A percentile compares a stretch with the other conserved stretches of the same genome.
phyloP scores from a whole-genome alignment of 2,888 invertebrate genomes.

The Galeopsomyia nigrocyanea region DNA sequence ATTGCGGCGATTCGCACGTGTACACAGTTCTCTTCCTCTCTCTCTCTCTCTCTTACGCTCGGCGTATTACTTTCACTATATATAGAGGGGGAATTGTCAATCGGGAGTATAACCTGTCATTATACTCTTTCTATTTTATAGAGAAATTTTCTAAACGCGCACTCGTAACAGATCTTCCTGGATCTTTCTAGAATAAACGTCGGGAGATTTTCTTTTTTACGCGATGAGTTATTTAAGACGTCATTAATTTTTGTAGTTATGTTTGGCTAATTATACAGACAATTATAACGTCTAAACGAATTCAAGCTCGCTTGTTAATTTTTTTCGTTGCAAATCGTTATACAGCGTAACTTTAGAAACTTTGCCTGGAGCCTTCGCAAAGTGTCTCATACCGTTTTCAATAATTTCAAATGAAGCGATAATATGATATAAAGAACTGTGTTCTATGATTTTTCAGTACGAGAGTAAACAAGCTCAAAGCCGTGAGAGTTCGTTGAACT shows the following conservation, averaged over 20 bases:
- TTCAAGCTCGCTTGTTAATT: no score
- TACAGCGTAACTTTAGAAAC: no score
- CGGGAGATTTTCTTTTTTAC: no score
- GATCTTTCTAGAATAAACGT: conserved; percentile 11
- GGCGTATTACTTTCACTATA: conserved; percentile 30
- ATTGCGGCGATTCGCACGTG: conserved; percentile 19
- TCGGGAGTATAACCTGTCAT: conserved; percentile 3
- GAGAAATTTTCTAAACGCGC: conserved; percentile 12
- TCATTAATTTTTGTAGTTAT: no score
- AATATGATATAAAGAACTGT: no score
- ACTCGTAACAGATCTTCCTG: conserved; percentile 1
- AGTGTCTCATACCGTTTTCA: no score
- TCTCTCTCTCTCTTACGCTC: background rate
- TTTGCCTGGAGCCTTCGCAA: no score
- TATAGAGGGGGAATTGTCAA: conserved; percentile 10
- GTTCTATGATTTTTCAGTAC: conserved; percentile 57
- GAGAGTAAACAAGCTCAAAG: conserved; percentile 51
- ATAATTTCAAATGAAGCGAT: no score
- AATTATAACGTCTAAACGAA: no score
- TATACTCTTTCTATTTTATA: conserved; percentile 9
- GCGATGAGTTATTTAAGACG: no score
- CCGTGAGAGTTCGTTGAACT: conserved; percentile 50
- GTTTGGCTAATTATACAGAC: no score
- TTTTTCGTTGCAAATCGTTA: no score
- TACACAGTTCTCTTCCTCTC: background rate